A percentile compares a stretch with the other conserved stretches of the same genome.
Conservation (phyloP, 2,797 vertebrate species). For the Chaenodraco wilsoni region DNA sequence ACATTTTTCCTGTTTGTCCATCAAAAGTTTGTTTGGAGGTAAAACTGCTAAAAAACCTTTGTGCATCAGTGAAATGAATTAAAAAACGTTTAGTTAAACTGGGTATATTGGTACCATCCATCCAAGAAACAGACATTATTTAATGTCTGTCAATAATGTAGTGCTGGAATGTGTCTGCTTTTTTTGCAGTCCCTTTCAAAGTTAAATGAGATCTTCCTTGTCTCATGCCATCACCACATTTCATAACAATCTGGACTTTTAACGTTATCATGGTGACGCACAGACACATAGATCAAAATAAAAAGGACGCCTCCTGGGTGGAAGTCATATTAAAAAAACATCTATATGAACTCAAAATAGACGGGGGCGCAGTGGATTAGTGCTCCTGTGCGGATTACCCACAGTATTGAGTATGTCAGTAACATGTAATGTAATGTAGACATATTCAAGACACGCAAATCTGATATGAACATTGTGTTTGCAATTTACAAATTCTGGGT, state of each 20-base stretch:
- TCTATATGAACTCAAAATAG: background rate
- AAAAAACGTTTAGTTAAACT: background rate
- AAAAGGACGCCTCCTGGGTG: too few relatives aligned
- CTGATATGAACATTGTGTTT: background rate
- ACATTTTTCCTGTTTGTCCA: background rate
- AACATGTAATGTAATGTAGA: background rate
- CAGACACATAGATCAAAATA: too few relatives aligned
- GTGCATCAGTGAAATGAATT: background rate
- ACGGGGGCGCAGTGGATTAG: too few relatives aligned
- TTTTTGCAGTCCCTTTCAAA: too few relatives aligned
- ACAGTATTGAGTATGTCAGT: too few relatives aligned
- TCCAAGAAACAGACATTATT: background rate
- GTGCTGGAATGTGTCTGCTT: too few relatives aligned
- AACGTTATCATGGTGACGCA: too few relatives aligned
- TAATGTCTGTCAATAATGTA: background rate
- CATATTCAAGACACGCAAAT: background rate
- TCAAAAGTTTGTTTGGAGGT: background rate
- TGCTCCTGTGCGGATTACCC: too few relatives aligned
- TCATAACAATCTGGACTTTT: too few relatives aligned
- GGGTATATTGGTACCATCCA: background rate
- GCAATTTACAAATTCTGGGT: background rate
- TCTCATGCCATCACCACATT: too few relatives aligned
- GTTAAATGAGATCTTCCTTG: too few relatives aligned
- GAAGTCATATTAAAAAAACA: too few relatives aligned
- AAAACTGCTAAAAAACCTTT: background rate